These are phyloP conservation scores for Cecropterus lyciades DNA, from an alignment of 1,140 invertebrate species.

Conservation along the genomic window DNA sequence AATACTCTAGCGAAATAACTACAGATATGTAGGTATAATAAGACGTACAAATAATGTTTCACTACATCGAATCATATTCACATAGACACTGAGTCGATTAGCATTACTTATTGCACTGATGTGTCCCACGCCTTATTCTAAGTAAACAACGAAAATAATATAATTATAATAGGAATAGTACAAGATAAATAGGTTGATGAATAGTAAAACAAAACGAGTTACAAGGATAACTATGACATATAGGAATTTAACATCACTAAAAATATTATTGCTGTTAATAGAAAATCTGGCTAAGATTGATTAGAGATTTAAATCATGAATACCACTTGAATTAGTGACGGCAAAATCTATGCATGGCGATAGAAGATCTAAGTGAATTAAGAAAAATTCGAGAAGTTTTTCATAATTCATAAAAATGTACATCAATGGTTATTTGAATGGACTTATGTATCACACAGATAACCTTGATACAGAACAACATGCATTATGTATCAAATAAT, in stretches of 20 bases:
- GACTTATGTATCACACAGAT: too few species aligned
- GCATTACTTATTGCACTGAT: constrained; percentile 39
- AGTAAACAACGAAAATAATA: constrained; percentile 14
- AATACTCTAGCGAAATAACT: constrained; percentile 64
- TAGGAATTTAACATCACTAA: constrained; percentile 8
- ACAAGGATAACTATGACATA: constrained; percentile 19
- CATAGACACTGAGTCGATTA: constrained; percentile 6
- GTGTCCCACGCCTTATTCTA: constrained; percentile 26
- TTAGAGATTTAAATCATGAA: not conserved
- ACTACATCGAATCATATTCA: constrained; percentile 20
- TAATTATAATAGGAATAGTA: constrained; percentile 25
- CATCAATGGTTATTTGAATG: too few species aligned
- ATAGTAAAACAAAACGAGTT: constrained; percentile 21
- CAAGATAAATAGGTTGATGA: constrained; percentile 18
- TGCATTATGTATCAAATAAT: too few species aligned
- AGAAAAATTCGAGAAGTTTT: too few species aligned
- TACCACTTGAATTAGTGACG: not conserved
- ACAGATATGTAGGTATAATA: constrained; percentile 54
- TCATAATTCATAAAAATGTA: too few species aligned
- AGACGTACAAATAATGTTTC: constrained; percentile 16
- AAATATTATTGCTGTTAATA: constrained; percentile 1
- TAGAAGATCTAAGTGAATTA: too few species aligned
- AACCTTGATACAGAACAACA: too few species aligned
- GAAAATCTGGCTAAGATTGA: constrained; percentile 28
- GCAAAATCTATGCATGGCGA: too few species aligned